Evolutionary conservation across 2,113 vertebrate genomes (phyloP).

Genomic region (Agapornis roseicollis): DNA sequence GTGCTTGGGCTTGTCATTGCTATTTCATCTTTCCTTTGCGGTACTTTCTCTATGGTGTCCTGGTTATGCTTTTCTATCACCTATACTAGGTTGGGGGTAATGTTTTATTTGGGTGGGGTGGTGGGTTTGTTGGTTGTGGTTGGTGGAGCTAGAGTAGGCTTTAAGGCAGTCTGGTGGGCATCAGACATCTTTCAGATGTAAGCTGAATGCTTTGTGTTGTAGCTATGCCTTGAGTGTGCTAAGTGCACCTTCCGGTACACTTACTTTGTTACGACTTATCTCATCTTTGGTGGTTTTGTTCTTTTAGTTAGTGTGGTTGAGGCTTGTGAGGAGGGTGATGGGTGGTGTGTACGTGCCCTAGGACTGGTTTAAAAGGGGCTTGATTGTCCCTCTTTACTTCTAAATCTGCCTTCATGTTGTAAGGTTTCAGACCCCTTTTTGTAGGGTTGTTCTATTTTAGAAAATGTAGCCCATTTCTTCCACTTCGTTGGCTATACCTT

Average conservation of each 20-base stretch:
- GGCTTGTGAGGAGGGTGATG: background rate
- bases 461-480: background rate
- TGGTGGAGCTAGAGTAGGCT: too few relatives aligned
- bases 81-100: too few relatives aligned
- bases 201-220: too few relatives aligned
- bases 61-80: too few relatives aligned
- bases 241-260: background rate
- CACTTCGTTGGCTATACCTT: background rate
- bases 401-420: background rate
- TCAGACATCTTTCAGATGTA: too few relatives aligned
- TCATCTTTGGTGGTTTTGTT: fast-evolving
- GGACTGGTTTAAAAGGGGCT: fast-evolving
- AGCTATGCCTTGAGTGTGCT: too few relatives aligned
- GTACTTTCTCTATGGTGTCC: background rate
- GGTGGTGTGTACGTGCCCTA: background rate
- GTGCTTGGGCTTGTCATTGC: background rate
- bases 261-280: background rate
- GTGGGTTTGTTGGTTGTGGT: too few relatives aligned
- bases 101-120: too few relatives aligned
- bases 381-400: background rate
- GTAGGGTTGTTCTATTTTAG: fast-evolving
- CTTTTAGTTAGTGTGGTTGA: background rate
- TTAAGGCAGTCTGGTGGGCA: too few relatives aligned
- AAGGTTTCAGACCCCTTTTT: fast-evolving
- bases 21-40: background rate